Conservation (phyloP, 35 echinoderm and acorn worm species). For the Apostichopus parvimensis region DNA sequence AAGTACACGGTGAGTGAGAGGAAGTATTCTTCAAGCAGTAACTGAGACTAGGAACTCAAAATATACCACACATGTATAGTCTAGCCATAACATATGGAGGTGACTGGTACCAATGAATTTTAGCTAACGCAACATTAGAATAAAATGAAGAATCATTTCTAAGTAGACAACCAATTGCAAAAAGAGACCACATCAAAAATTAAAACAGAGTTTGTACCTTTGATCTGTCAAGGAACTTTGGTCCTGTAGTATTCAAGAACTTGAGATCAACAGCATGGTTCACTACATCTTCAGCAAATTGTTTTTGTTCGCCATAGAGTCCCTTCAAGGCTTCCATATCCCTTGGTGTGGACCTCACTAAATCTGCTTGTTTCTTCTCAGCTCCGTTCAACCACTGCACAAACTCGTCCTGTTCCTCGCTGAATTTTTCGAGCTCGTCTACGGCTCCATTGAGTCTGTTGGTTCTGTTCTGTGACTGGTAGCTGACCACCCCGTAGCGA, state of each 20-base stretch:
- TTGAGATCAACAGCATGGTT: constrained; percentile 81
- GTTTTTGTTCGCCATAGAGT: constrained; percentile 63
- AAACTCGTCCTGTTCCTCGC: constrained; percentile 78
- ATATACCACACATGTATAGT: no score
- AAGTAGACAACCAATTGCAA: no score
- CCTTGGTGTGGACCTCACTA: constrained; percentile 52
- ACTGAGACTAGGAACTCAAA: no score
- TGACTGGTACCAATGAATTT: no score
- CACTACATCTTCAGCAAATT: constrained; percentile 89
- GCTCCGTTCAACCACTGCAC: constrained; percentile 70
- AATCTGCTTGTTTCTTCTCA: constrained; percentile 70
- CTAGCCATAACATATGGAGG: no score
- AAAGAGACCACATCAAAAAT: no score
- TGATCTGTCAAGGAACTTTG: constrained; percentile 79
- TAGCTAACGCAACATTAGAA: no score
- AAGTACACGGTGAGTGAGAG: no score
- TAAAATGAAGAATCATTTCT: no score
- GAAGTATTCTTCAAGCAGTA: no score
- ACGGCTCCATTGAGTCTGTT: constrained; percentile 68
- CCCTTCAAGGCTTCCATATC: constrained; percentile 75
- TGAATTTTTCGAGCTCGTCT: constrained; percentile 85
- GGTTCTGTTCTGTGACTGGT: constrained; percentile 75
- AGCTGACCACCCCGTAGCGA: constrained; percentile 86
- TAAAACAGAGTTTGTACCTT: constrained; percentile 57
- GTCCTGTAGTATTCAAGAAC: constrained; percentile 87